A percentile compares a stretch with the other conserved stretches of the same genome.
phyloP scores from a whole-genome alignment of 2,888 invertebrate species.

The Vandiemenella viatica region DNA sequence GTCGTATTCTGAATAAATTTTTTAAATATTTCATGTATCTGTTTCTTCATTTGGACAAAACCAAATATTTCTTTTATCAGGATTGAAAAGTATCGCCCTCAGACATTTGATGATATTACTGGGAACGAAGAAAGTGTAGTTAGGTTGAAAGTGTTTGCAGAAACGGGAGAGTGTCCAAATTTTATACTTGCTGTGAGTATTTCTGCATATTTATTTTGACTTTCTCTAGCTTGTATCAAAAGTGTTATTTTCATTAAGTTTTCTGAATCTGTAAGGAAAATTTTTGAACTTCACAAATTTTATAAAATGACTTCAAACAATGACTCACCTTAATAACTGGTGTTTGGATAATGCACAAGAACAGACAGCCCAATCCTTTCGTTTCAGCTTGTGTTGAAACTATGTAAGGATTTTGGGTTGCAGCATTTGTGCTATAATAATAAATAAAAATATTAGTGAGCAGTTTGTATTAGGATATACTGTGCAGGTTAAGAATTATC shows the following conservation, averaged over 20 bases:
- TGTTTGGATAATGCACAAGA: neutral
- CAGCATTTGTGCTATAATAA: neutral
- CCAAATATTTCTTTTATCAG: too few species aligned
- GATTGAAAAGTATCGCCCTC: constrained; percentile 97
- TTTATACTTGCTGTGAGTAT: constrained; percentile 75
- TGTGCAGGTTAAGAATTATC: neutral
- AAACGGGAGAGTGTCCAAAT: constrained; percentile 84
- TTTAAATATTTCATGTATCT: too few species aligned
- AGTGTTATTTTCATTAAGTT: neutral
- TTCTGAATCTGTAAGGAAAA: neutral
- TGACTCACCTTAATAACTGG: too few species aligned
- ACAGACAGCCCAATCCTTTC: constrained; percentile 2
- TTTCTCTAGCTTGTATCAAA: neutral
- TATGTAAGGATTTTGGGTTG: neutral
- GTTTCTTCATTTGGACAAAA: too few species aligned
- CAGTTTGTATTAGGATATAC: neutral
- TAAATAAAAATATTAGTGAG: neutral
- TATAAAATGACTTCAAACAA: too few species aligned
- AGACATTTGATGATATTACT: constrained; percentile 74
- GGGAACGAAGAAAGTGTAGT: constrained; percentile 92
- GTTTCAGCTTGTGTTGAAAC: too few species aligned
- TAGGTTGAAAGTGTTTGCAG: constrained; percentile 65
- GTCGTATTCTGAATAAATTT: too few species aligned
- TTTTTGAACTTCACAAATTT: too few species aligned
- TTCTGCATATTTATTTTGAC: neutral